Evolutionary conservation across 1,140 invertebrate genomes (phyloP), one percentile per base, ranked within the genome.

Genomic region (Saccostrea cuccullata): DNA sequence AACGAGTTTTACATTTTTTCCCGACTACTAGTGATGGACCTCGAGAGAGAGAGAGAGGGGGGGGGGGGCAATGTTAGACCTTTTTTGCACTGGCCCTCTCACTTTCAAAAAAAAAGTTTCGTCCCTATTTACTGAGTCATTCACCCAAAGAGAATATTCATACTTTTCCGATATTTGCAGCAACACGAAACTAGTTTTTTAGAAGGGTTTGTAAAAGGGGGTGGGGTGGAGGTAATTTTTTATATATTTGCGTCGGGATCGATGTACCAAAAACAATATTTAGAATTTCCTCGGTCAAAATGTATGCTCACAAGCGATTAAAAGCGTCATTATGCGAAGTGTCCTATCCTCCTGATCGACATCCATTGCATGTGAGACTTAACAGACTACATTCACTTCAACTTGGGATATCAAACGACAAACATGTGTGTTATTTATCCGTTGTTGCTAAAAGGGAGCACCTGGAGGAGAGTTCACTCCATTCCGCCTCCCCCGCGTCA

Each of bases 231-330:
- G 30, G 30, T 0, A 2, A 2, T 1, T 36, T 4, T 73, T 36
- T 30, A 11, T 12, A 73, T 13, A 15, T 73, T 26, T 26, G 11
- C 70, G 26, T 77, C 70, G 70, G 26, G 70, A 30, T 77, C 70
- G 70, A 30, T 77, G 13, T 77, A 77, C 70, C 9, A 77, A 30
- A 13, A 77, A 77, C 9, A 77, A 11, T 30, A 77, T 30, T 36
- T 77, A 30, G 70, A 77, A 77, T 77, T 77, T 77, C 70, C 70
- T 77, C 70, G 70, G 70, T 77, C 70, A 77, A 77, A 77, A 77
- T 77, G 70, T 77, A 77, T 30, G 70, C 70, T 12, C 70, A 77
- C 23, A 77, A 77, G 70, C 70, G 70, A 36, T 15, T 77, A 30
- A 77, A 77, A 36, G 70, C 23, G 15, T 30, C 11, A 15, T 77